phyloP scores from a whole-genome alignment of 2,888 invertebrate species.

The Nomada fabriciana region DNA sequence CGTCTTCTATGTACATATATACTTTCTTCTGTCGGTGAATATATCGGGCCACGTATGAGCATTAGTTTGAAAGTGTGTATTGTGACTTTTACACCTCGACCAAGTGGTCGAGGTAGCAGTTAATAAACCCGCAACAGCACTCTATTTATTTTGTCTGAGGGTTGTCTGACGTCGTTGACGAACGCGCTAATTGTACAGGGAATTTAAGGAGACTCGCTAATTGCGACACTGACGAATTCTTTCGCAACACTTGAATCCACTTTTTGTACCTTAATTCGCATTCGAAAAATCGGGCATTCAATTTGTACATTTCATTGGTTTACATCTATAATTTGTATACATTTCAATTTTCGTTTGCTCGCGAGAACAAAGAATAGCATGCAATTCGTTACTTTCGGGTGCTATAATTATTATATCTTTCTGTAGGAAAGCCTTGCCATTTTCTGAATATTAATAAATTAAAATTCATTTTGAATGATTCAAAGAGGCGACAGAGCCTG shows the following conservation, averaged over 20 bases:
- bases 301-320: background rate
- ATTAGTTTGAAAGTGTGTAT: too few species aligned
- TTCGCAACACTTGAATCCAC: background rate
- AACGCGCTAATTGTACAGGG: constrained; percentile 47
- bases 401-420: too few species aligned
- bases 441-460: too few species aligned
- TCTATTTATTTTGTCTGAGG: constrained; percentile 20
- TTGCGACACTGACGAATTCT: constrained; percentile 34
- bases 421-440: too few species aligned
- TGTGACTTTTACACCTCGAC: constrained; percentile 1
- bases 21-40: constrained; percentile 27
- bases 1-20: background rate
- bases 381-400: too few species aligned
- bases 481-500: too few species aligned
- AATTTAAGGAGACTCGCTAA: constrained; percentile 50
- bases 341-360: background rate
- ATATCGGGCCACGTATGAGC: background rate
- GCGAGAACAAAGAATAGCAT: too few species aligned
- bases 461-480: too few species aligned
- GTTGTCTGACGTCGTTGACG: constrained; percentile 42
- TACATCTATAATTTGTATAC: too few species aligned
- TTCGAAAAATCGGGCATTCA: background rate
- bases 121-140: constrained; percentile 27
- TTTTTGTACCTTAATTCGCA: constrained; percentile 10
- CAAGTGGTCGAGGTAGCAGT: constrained; percentile 23